phyloP scores from a whole-genome alignment of 2,888 invertebrate species.

The Cheilosia vernalis region DNA sequence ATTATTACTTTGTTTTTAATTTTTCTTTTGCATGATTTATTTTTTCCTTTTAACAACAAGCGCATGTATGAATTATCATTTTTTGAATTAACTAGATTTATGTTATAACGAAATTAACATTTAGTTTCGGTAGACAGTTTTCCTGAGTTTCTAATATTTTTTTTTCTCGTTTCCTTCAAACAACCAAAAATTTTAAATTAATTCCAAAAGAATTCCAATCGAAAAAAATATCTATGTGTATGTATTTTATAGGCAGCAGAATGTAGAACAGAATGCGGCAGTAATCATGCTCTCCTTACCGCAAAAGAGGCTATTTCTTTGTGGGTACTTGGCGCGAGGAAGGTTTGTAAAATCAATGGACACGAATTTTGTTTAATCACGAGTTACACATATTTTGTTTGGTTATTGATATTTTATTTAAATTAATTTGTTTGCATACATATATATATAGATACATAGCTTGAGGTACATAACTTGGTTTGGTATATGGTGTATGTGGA shows the following conservation, averaged over 20 bases:
- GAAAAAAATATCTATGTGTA: conserved; percentile 70
- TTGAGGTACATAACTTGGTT: conserved; percentile 13
- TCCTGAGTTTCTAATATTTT: conserved; percentile 18
- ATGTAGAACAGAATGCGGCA: conserved; percentile 84
- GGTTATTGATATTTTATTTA: conserved; percentile 16
- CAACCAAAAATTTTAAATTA: conserved; percentile 50
- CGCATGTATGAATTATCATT: conserved; percentile 39
- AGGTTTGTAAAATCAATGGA: conserved; percentile 86
- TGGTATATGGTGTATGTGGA: conserved; percentile 31
- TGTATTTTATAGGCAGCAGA: conserved; percentile 83
- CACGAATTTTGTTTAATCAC: conserved; percentile 32
- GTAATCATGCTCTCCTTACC: conserved; percentile 93
- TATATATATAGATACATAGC: conserved; percentile 12
- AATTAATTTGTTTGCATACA: conserved; percentile 5
- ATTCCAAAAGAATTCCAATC: conserved; percentile 45
- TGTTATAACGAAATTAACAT: conserved; percentile 52
- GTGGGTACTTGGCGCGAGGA: conserved; percentile 96
- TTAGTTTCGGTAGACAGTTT: conserved; percentile 55
- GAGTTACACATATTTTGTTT: conserved; percentile 12
- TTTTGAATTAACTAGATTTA: conserved; percentile 24
- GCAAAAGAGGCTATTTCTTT: conserved; percentile 97
- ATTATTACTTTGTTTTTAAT: conserved; percentile 20
- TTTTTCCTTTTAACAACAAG: conserved; percentile 15
- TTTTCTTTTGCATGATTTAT: conserved; percentile 53
- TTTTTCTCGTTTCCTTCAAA: conserved; percentile 44